A percentile compares a stretch with the other conserved stretches of the same genome.
These are phyloP conservation scores for Sylvilagus bachmani DNA, from an alignment of 2,113 vertebrate species.

Conservation along the genomic window DNA sequence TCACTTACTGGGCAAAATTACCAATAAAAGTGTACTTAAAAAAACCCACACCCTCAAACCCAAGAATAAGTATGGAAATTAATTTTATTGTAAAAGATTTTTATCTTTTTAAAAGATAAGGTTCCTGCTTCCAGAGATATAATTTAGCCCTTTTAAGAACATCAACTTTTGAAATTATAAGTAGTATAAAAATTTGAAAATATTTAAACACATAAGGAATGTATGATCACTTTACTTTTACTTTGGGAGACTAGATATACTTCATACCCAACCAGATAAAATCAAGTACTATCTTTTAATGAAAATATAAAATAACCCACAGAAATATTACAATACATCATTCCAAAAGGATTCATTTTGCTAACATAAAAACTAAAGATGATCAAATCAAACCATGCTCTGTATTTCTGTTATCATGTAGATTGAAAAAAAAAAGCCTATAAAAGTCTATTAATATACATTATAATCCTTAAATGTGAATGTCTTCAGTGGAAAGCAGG, in stretches of 20 bases:
- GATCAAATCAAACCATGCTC: background rate
- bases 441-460: constrained; percentile 33
- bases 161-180: constrained; percentile 57
- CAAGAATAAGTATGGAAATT: constrained; percentile 65
- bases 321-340: constrained; percentile 20
- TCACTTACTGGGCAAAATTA: constrained; percentile 9
- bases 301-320: constrained; percentile 49
- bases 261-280: constrained; percentile 30
- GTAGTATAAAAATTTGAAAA: constrained; percentile 24
- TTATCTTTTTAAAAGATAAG: constrained; percentile 34
- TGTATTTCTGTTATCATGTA: background rate
- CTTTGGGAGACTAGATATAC: constrained; percentile 30
- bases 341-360: constrained; percentile 35
- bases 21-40: constrained; percentile 36
- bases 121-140: constrained; percentile 55
- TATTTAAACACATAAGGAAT: constrained; percentile 16
- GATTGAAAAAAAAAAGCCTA: background rate
- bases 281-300: constrained; percentile 32
- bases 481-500: constrained; percentile 24
- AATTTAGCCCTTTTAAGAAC: constrained; percentile 60
- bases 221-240: background rate
- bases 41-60: background rate
- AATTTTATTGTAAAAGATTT: constrained; percentile 72
- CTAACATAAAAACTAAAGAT: constrained; percentile 8
- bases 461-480: constrained; percentile 25